These are phyloP conservation scores for Acarapis woodi DNA, from an alignment of 1,140 invertebrate genomes.

Conservation along the genomic window DNA sequence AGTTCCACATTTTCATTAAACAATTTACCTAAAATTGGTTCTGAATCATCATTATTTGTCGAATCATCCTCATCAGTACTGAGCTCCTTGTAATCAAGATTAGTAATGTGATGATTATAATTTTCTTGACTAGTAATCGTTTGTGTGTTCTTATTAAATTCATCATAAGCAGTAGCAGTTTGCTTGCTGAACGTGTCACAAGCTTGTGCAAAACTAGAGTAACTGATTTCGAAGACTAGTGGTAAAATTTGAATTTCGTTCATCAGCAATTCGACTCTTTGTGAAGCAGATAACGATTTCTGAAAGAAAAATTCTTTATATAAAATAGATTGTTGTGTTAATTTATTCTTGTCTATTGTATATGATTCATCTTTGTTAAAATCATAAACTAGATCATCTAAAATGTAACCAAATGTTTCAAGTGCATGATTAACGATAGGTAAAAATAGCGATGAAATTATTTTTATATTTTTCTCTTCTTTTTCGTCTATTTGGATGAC, in stretches of 20 bases:
- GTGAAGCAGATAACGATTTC: constrained; percentile 29
- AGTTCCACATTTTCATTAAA: constrained; percentile 40
- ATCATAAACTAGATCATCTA: constrained; percentile 33
- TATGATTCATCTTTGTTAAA: no score
- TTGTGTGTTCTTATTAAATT: constrained; percentile 1
- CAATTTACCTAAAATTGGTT: constrained; percentile 65
- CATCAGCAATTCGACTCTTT: constrained; percentile 32
- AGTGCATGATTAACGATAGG: constrained; percentile 42
- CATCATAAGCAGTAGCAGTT: constrained; percentile 5
- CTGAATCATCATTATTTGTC: constrained; percentile 38
- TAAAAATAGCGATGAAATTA: constrained; percentile 42
- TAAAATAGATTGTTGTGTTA: no score
- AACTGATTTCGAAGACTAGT: constrained; percentile 49
- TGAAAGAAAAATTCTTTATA: no score
- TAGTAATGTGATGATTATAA: not conserved
- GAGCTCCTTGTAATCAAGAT: constrained; percentile 1
- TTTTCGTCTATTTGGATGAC: not conserved
- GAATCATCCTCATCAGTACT: constrained; percentile 4
- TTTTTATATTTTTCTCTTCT: no score
- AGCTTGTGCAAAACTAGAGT: constrained; percentile 53
- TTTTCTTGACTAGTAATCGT: constrained; percentile 3
- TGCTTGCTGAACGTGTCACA: constrained; percentile 48
- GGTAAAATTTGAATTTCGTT: constrained; percentile 36
- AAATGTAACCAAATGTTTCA: constrained; percentile 28
- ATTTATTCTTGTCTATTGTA: no score